A percentile compares a stretch with the other conserved stretches of the same genome.
Evolutionary conservation across 2,113 vertebrate genomes (phyloP).

Genomic region (Tachycineta bicolor): DNA sequence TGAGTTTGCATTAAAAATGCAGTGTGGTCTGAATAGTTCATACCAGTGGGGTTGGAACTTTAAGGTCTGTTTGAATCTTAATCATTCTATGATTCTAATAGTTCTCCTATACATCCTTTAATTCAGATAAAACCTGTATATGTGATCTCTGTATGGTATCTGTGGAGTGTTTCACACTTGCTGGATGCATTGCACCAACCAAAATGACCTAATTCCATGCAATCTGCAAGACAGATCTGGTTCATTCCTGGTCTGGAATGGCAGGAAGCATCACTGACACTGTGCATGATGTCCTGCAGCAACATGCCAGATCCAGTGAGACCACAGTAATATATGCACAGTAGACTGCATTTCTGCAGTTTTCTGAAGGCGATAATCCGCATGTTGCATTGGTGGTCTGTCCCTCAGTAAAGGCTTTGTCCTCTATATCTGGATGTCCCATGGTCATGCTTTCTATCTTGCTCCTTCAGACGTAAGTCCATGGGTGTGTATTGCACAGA

Average conservation of each 20-base stretch:
- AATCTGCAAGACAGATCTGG: not conserved
- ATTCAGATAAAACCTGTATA: not conserved
- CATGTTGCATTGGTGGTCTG: not conserved
- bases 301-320: not conserved
- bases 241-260: not conserved
- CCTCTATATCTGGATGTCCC: not conserved
- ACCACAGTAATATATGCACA: not conserved
- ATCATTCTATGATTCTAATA: not conserved
- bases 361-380: not conserved
- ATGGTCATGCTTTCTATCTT: not conserved
- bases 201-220: not conserved
- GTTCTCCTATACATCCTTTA: not conserved
- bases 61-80: not conserved
- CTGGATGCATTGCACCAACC: not conserved
- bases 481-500: not conserved
- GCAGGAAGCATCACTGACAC: fast-evolving
- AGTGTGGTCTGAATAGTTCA: not conserved
- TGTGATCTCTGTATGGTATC: not conserved
- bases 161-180: not conserved
- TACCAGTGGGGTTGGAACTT: not conserved
- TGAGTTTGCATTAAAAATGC: not conserved
- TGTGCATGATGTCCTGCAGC: fast-evolving
- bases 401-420: not conserved
- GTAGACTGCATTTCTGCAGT: not conserved
- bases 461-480: not conserved